Evolutionary conservation across 2,113 vertebrate genomes (phyloP), one percentile per base, ranked within the genome.

Genomic region (Falcunculus frontatus): DNA sequence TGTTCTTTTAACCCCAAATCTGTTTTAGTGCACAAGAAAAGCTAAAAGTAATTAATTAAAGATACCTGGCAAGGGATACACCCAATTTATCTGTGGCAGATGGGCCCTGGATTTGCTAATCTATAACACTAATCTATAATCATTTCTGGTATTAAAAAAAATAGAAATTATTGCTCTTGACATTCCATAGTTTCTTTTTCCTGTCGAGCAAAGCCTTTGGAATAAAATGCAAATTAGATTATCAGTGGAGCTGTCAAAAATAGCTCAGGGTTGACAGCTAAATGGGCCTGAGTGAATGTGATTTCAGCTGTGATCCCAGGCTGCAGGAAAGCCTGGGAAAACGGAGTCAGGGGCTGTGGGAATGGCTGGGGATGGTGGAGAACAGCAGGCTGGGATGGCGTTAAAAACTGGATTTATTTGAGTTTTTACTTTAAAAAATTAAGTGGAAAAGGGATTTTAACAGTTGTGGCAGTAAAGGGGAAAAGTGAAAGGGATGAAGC

Each of bases 171-270:
- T 73, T 67, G 49, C 46, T 55, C 35, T 55, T 86, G 65, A 33
- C 52, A 7, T 10, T 7, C 41, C 47, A 29, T 41, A 23, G 26
- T 83, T 83, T 84, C 56, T 52, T 81, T 37, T 53, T 46, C 57
- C 42, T 29, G 44, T 75, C 39, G 42, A 68, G 83, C 88, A 33
- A 67, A 75, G 60, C 18, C 76, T 84, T 81, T 50, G 49, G 68
- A 94, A 67, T 89, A 41, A 92, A 55, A 81, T 82, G 80, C 73
- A 94, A 82, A 96, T 90, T 17, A 87, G 89, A 60, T 93, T 70
- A 94, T 97, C 92, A 65, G 88, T 42, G 75, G 26, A 69, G 52
- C n/a, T 97, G 95, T 94, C 89, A 91, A 9, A 95, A 95, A 80
- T 70, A 88, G 92, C 73, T 41, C 11, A 5, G 60, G 67, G 55